Base-by-base conservation (phyloP, 30 jellyfish, hydroid and myxozoan genomes). In the Turritopsis rubra region DNA sequence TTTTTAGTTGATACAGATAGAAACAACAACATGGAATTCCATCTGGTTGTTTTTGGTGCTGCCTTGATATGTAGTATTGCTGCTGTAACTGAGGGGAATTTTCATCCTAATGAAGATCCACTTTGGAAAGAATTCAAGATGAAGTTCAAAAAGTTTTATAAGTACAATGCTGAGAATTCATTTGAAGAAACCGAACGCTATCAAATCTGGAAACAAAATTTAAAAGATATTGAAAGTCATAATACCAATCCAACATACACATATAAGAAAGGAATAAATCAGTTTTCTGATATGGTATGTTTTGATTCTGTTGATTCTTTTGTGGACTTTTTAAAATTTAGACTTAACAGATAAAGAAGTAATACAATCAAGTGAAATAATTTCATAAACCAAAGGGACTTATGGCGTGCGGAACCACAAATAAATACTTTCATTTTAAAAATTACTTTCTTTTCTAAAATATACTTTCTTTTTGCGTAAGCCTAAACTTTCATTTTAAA, bases 81-180 rank as follows among this genome's bases (percentile, higher is more conserved):
- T 3, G 73, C 88, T 81, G 53, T 54, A 21, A 54, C 82, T 21
- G 88, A 89, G 4, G 72, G 82, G 22, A 79, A 75, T 70, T 79
- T 84, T 9, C 87, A 89, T 52, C 78, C 81, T 1, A 52, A 70
- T 21, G 60, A 81, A 65, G 98, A 92, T 28, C 92, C 89, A 41
- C 89, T 85, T 7, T 92, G 98, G 98, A 76, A 84, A 16, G 98
- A 92, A 52, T 92, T 91, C 95, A 92, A 92, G 73, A 70, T 87
- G 79, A 81, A 79, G 20, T 89, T 83, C 77, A 87, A 86, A 26
- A 92, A 92, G 86, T 87, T 84, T 73, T 92, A 92, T 85, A 75
- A 88, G 71, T 85, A 82, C 27, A 66, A 28, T 23, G 60, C 60
- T 3, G 60, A 41, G 13, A 41, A 41, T 41, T 41, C 60, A 41